phyloP scores from a whole-genome alignment of 1,140 invertebrate genomes.

The Drosophila seguyi region DNA sequence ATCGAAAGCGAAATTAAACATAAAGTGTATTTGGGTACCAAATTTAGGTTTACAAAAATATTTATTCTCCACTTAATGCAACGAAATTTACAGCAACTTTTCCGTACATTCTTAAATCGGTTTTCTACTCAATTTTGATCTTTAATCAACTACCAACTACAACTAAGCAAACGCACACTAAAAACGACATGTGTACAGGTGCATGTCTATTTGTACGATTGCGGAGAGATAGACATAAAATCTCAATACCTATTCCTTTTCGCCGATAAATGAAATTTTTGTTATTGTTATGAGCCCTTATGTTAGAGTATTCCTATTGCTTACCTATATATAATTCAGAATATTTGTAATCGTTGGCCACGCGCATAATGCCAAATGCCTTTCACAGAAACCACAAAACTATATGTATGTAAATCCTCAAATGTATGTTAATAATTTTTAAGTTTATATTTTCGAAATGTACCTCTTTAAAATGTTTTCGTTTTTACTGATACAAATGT shows the following conservation, averaged over 20 bases:
- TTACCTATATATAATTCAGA: constrained; percentile 48
- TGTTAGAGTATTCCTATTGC: constrained; percentile 58
- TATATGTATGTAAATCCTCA: constrained; percentile 34
- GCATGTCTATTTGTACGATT: constrained; percentile 48
- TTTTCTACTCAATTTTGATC: constrained; percentile 74
- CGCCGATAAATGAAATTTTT: constrained; percentile 50
- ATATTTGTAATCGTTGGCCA: constrained; percentile 43
- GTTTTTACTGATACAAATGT: constrained; percentile 44
- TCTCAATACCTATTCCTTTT: constrained; percentile 15
- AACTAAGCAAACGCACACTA: constrained; percentile 73
- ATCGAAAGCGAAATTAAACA: constrained; percentile 77
- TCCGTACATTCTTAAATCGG: constrained; percentile 78
- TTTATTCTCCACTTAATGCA: constrained; percentile 81
- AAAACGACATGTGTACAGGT: constrained; percentile 49
- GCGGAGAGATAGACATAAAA: constrained; percentile 30
- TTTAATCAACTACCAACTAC: constrained; percentile 57
- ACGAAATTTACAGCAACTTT: constrained; percentile 79
- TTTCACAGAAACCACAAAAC: constrained; percentile 28
- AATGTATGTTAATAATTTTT: constrained; percentile 40
- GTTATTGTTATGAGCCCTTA: constrained; percentile 54
- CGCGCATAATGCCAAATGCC: constrained; percentile 31
- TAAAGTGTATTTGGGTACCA: constrained; percentile 75
- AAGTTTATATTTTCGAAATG: constrained; percentile 46
- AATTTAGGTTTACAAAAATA: constrained; percentile 79
- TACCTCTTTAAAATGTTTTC: constrained; percentile 43